phyloP scores from a whole-genome alignment of 2,113 vertebrate genomes.

The Camelus dromedarius region DNA sequence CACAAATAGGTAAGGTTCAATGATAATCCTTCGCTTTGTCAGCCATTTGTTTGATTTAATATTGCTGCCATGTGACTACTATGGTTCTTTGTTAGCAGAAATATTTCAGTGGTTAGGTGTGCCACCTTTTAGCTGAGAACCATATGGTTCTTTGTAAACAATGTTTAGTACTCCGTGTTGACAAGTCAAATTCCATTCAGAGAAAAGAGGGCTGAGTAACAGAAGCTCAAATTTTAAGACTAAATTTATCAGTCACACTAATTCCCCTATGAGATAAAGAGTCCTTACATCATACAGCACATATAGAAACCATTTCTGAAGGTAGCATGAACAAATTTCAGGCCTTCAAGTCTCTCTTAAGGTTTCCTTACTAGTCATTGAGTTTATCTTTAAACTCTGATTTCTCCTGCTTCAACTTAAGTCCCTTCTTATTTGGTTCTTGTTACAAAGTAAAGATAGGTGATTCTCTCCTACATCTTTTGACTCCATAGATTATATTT shows the following conservation, averaged over 20 bases:
- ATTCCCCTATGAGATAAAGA: constrained; percentile 3
- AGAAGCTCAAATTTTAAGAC: constrained; percentile 23
- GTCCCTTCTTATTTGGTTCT: not conserved
- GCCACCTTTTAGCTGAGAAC: not conserved
- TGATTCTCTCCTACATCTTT: constrained; percentile 29
- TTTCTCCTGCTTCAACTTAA: constrained; percentile 48
- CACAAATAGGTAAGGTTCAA: not conserved
- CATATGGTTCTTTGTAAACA: constrained; percentile 57
- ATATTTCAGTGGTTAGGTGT: constrained; percentile 32
- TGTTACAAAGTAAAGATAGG: constrained; percentile 5
- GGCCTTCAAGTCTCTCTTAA: not conserved
- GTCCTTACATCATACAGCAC: not conserved
- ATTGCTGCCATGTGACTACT: not conserved
- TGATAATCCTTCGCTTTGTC: constrained; percentile 22
- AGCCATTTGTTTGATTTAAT: constrained; percentile 44
- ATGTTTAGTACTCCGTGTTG: constrained; percentile 29
- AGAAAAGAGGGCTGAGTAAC: constrained; percentile 21
- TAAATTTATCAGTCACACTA: not conserved
- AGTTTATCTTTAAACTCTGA: constrained; percentile 44
- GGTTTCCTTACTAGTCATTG: not conserved
- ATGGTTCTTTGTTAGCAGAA: constrained; percentile 43
- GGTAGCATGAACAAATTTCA: constrained; percentile 19
- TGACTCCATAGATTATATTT: not conserved
- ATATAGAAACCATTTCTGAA: constrained; percentile 28
- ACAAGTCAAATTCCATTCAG: constrained; percentile 51